Evolutionary conservation across 1,140 invertebrate species (phyloP).

Genomic region (Ostrea denselamellosa): DNA sequence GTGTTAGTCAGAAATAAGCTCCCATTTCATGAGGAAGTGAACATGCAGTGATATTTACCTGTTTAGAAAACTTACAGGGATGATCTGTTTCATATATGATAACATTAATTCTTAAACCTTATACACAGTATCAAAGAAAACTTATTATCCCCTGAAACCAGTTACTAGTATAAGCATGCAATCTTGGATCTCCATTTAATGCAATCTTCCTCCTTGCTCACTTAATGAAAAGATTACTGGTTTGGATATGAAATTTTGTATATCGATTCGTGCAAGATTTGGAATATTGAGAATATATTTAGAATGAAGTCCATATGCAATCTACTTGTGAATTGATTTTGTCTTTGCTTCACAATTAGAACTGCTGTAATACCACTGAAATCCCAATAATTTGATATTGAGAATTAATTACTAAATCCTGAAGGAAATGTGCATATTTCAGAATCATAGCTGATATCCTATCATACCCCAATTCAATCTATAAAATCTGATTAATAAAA

Average conservation of each 20-base stretch:
- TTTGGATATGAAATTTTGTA: neutral
- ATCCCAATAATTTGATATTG: neutral
- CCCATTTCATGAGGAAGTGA: conserved; percentile 6
- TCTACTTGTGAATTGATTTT: neutral
- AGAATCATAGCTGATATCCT: no score
- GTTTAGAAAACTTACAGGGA: conserved; percentile 21
- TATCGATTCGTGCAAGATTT: neutral
- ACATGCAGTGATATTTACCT: conserved; percentile 35
- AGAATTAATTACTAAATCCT: neutral
- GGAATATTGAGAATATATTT: neutral
- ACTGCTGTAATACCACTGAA: neutral
- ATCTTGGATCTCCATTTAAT: neutral
- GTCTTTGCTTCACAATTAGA: neutral
- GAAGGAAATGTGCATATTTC: neutral
- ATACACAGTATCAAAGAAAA: neutral
- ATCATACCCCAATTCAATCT: no score
- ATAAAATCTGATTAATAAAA: no score
- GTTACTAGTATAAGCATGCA: neutral
- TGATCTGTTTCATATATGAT: neutral
- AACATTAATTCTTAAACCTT: neutral
- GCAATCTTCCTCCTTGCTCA: neutral
- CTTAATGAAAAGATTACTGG: conserved; percentile 9
- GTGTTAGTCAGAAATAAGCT: neutral
- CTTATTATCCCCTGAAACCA: neutral
- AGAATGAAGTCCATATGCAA: neutral